Conservation (phyloP, 2,797 vertebrate species). For the Siniperca scherzeri region DNA sequence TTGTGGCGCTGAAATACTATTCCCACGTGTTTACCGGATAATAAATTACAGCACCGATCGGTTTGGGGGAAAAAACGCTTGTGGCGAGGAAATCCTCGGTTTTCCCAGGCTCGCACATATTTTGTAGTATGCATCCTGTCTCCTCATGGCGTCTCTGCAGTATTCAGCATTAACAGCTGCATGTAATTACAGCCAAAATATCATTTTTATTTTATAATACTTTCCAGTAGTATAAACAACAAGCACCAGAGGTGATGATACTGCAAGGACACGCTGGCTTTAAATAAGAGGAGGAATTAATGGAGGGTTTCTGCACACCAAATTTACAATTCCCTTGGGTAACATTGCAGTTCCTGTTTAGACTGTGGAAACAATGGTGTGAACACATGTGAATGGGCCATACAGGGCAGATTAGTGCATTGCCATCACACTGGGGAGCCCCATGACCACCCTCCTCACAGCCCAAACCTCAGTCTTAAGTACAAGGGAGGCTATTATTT, state of each 20-base stretch:
- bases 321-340: slow-evolving; percentile 65
- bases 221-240: slow-evolving; percentile 25
- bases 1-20: slow-evolving; percentile 81
- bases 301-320: slow-evolving; percentile 45
- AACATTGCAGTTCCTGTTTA: slow-evolving; percentile 72
- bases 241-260: slow-evolving; percentile 19
- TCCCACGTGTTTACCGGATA: slow-evolving; percentile 86
- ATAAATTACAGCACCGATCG: slow-evolving; percentile 79
- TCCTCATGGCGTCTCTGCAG: slow-evolving; percentile 21
- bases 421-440: slow-evolving; percentile 79
- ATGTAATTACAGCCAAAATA: slow-evolving; percentile 30
- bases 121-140: slow-evolving; percentile 29
- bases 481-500: slow-evolving; percentile 80
- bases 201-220: slow-evolving; percentile 25
- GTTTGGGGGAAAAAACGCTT: slow-evolving; percentile 44
- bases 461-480: slow-evolving; percentile 72
- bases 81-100: slow-evolving; percentile 50
- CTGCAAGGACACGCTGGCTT: slow-evolving; percentile 24
- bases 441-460: slow-evolving; percentile 75
- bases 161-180: slow-evolving; percentile 47
- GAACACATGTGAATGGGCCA: slow-evolving; percentile 77
- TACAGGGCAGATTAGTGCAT: slow-evolving; percentile 79
- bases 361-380: slow-evolving; percentile 80
- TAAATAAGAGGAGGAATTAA: slow-evolving; percentile 50
- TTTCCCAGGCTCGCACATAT: slow-evolving; percentile 72